Evolutionary conservation across 2,113 vertebrate genomes (phyloP).

Genomic region (Saccopteryx bilineata): DNA sequence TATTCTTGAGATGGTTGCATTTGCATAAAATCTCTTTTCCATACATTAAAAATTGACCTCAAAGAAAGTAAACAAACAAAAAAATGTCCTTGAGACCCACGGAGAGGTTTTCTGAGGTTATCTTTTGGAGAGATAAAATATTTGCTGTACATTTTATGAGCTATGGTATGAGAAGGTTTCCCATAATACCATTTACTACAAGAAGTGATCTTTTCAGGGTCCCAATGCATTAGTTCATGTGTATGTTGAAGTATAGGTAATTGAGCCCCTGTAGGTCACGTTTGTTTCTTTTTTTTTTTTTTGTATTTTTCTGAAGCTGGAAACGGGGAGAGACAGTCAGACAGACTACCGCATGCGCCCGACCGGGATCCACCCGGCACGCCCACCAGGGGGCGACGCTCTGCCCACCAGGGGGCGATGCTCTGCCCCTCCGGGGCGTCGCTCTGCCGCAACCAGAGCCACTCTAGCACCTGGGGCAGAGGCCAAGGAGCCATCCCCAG

Average conservation of each 20-base stretch:
- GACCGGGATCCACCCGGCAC: too few species aligned
- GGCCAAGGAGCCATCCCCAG: too few species aligned
- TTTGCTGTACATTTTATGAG: not conserved
- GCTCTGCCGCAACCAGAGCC: too few species aligned
- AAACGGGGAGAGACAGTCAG: too few species aligned
- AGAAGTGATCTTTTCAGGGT: not conserved
- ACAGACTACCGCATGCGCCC: too few species aligned
- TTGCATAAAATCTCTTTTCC: not conserved
- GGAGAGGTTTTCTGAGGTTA: not conserved
- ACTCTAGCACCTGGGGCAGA: too few species aligned
- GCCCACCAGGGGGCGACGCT: too few species aligned
- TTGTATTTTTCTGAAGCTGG: too few species aligned
- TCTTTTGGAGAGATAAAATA: not conserved
- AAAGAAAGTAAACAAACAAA: not conserved
- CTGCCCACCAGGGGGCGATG: too few species aligned
- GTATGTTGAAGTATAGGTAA: not conserved
- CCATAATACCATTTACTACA: not conserved
- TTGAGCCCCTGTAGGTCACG: not conserved
- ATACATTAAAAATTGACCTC: not conserved
- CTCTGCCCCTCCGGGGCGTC: too few species aligned
- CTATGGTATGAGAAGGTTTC: not conserved
- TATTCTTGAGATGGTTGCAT: not conserved
- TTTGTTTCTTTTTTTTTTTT: not conserved
- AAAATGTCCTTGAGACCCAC: not conserved
- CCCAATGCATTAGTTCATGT: not conserved